Base-by-base conservation (phyloP, 2,888 invertebrate genomes). In the Dryobotodes eremita region DNA sequence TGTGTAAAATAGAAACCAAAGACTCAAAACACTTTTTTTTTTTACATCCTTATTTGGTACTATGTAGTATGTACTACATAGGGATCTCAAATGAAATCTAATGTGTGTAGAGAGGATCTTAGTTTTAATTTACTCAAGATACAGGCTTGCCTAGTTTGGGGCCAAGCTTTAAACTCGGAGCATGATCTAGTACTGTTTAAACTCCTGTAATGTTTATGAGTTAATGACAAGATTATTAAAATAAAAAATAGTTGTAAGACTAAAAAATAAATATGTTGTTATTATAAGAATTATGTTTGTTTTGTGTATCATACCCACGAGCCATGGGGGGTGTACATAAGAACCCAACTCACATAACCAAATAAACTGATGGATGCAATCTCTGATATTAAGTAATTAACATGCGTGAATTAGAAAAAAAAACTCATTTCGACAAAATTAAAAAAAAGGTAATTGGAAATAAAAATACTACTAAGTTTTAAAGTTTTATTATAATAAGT, bases 401-500 rank as follows among this genome's bases (percentile, higher is more conserved):
- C 23, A 65, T 17, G 15, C n/a, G n/a, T 17, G 65, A 65, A 42
- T 42, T 36, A 42, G 65, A 17, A n/a, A 10, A 23, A n/a, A 65
- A 10, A 2, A 23, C 23, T 2, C 15, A n/a, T n/a, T n/a, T 2
- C 3, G 8, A 8, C 15, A 36, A 36, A 7, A 36, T 11, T 6
- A 4, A 3, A 17, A 11, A 23, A 31, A 46, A 15, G 2, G 42
- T 68, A 15, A 8, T 69, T 31, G 13, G 5, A 69, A 69, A 36
- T 69, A 55, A 69, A 69, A 53, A n/a, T 36, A 36, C 23, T 17
- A 11, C 17, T 15, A n/a, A n/a, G 46, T 17, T 20, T 46, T 20
- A 26, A 64, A 42, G 23, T 69, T 69, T 69, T 53, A 70, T 55
- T 70, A n/a, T 4, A n/a, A 53, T 53, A 23, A n/a, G 65, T 42